Base-by-base conservation (phyloP, 2,888 invertebrate genomes). In the Eupithecia exiguata region DNA sequence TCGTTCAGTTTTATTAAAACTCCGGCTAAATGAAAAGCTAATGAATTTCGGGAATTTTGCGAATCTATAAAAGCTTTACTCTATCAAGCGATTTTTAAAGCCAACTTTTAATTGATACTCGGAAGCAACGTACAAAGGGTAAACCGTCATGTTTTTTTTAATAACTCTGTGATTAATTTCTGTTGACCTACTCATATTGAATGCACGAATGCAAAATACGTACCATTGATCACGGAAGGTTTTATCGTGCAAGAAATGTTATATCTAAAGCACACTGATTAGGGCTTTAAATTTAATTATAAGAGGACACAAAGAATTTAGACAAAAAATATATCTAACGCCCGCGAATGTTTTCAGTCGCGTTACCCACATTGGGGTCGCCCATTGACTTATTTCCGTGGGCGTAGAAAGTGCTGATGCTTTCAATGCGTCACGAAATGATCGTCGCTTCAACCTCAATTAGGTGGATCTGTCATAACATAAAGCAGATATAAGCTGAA, bases 391-490 rank as follows among this genome's bases (percentile, higher is more conserved):
- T 79, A 77, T 79, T 79, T 79, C 69, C 69, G 71, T 77, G 69
- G 71, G 67, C 66, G 69, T 65, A 38, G 70, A 79, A 79, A 77
- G 58, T 79, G 78, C 77, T 79, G 74, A 78, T 76, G 77, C 75
- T 78, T 71, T 74, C 76, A 72, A 70, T 73, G 71, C 75, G 68
- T 69, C 63, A 74, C 66, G 58, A 77, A 78, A 74, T 74, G 62
- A 76, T 71, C 68, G 80, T 30, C 77, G 73, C 79, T 79, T 71
- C 68, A 79, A 75, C 78, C 78, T 79, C 79, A 83, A 84, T 84
- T 83, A 81, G 73, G 71, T 61, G 69, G 70, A n/a, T 72, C 72
- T 71, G 74, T 75, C 77, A 63, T 74, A 80, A 76, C 72, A 78
- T 69, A 16, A 30, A 65, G 14, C 16, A 62, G 16, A 35, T 35